Base-by-base conservation (phyloP, 37 sponge, comb jelly and placozoan species). In the Dysidea cf. avara region DNA sequence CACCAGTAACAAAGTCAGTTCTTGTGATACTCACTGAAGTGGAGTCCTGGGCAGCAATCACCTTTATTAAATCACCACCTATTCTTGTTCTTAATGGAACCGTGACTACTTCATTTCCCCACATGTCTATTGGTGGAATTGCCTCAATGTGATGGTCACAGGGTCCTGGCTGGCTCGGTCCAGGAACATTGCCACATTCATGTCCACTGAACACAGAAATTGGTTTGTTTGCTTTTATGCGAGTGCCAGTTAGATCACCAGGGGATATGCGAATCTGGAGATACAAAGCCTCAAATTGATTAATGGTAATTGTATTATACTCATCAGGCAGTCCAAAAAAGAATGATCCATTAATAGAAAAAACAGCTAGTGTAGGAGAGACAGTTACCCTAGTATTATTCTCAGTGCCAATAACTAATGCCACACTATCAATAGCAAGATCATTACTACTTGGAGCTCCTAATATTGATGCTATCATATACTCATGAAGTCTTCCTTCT, bases 61-160 rank as follows among this genome's bases (percentile, higher is more conserved):
- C n/a, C n/a, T n/a, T n/a, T n/a, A n/a, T n/a, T n/a, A n/a, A n/a
- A n/a, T n/a, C n/a, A n/a, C n/a, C n/a, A n/a, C n/a, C n/a, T n/a
- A n/a, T n/a, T n/a, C n/a, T n/a, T n/a, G n/a, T n/a, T n/a, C n/a
- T n/a, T n/a, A n/a, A n/a, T n/a, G n/a, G n/a, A n/a, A n/a, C n/a
- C n/a, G n/a, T n/a, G n/a, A n/a, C n/a, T n/a, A n/a, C n/a, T n/a
- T n/a, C n/a, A n/a, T n/a, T n/a, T n/a, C n/a, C n/a, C n/a, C n/a
- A n/a, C n/a, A n/a, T n/a, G n/a, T n/a, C n/a, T n/a, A 81, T 80
- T 21, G 80, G 80, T 17, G 87, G 81, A 7, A 87, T 30, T 56
- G 80, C 81, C 38, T 87, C 81, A 36, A 54, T 60, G 7, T 81
- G 12, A 39, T 71, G 50, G 36, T 87, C 87, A 87, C 87, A 87